Evolutionary conservation across 1,140 invertebrate species (phyloP).

Genomic region (Paramacrobiotus metropolitanus): DNA sequence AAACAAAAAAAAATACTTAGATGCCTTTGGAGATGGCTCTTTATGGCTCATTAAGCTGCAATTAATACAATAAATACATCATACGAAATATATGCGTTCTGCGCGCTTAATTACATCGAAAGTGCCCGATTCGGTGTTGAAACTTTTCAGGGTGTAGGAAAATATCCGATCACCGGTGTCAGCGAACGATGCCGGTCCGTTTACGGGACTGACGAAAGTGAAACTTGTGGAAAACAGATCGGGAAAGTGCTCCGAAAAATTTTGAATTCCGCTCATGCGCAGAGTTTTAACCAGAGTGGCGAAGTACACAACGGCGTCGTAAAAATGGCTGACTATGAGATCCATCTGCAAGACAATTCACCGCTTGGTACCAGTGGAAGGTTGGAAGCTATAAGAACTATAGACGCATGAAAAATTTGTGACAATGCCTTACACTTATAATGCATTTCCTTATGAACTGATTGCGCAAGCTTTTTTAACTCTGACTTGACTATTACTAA

Average conservation of each 20-base stretch:
- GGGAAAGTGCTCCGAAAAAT: not conserved
- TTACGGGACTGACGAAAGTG: not conserved
- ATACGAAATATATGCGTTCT: too few relatives aligned
- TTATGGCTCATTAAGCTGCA: too few relatives aligned
- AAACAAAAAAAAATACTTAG: not conserved
- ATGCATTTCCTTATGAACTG: too few relatives aligned
- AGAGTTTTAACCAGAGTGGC: not conserved
- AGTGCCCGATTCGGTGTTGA: not conserved
- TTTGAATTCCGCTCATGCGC: not conserved
- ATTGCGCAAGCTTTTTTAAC: too few relatives aligned
- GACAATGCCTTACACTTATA: too few relatives aligned
- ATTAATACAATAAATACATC: not conserved
- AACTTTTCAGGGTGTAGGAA: not conserved
- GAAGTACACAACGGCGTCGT: not conserved
- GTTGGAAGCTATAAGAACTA: too few relatives aligned
- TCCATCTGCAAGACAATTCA: not conserved
- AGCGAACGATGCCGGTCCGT: not conserved
- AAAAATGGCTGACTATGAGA: not conserved
- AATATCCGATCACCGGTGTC: not conserved
- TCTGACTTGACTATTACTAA: too few relatives aligned
- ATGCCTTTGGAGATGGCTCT: not conserved
- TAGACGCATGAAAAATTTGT: too few relatives aligned
- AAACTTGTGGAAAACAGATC: not conserved
- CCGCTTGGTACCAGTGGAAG: too few relatives aligned
- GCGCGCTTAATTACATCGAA: too few relatives aligned